Evolutionary conservation across 2,888 invertebrate species (phyloP), one percentile per base, ranked within the genome.

Genomic region (Platycheirus rosarum): DNA sequence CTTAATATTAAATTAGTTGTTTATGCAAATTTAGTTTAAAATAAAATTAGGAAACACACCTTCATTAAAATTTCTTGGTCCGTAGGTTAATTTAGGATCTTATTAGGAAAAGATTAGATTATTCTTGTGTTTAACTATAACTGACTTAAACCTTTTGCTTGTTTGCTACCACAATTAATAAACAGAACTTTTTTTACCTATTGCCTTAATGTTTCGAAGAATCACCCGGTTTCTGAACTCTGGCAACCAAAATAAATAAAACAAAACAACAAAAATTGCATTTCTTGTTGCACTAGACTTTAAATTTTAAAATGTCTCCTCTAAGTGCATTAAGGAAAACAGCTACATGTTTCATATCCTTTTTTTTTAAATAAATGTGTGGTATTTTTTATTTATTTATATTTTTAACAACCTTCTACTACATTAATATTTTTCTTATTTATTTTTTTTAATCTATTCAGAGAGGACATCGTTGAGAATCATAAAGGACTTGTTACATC

Each of bases 401-500:
- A 18, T 57, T 57, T 18, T 7, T 57, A 40, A 20, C 11, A 40
- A 23, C 23, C 40, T 16, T 53, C 18, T 57, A 35, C 37, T 37
- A 35, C 13, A 51, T 60, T 29, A 60, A 44, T 44, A 16, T 35
- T 44, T 57, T 26, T 18, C 8, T 57, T 65, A 8, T 46, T 44
- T 57, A 26, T 44, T 35, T 46, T 32, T 11, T 29, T 20, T 32
- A 57, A 49, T 74, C 26, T 69, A 49, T 70, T 35, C 37, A 70
- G 37, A 71, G 70, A 71, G 70, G 80, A 80, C 70, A 76, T 57
- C 70, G 66, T 66, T 75, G 79, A 57, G 65, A 9, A 26, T 37
- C 44, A 66, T 35, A 65, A 77, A 62, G 70, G 37, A 76, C 80
- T 80, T 80, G 76, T 71, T 71, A 80, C 53, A 49, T 65, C 53